Conservation (phyloP, 2,888 invertebrate species). For the Homarus gammarus region DNA sequence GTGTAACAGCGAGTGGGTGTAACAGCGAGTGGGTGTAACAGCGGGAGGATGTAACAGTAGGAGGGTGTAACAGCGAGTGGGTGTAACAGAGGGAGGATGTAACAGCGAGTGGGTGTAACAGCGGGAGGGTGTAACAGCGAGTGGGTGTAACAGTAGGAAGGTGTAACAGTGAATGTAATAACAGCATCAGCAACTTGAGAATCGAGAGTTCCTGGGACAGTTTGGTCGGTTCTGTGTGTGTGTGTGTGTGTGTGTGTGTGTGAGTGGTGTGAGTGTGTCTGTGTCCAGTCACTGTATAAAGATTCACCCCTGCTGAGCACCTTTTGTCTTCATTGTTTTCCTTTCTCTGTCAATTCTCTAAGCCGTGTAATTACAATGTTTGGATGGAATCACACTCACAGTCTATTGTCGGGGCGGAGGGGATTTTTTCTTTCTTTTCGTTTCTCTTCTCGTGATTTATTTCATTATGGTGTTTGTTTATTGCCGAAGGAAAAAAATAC, state of each 20-base stretch:
- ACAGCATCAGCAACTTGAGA: too few species aligned
- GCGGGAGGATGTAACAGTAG: background rate
- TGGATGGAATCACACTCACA: constrained; percentile 25
- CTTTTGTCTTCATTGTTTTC: constrained; percentile 42
- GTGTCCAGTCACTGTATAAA: constrained; percentile 36
- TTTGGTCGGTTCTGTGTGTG: constrained; percentile 10
- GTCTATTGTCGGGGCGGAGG: constrained; percentile 40
- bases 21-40: background rate
- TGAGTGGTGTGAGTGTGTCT: constrained; percentile 25
- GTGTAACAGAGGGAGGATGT: background rate
- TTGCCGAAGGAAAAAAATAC: too few species aligned
- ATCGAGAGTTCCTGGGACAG: background rate
- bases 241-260: constrained; percentile 37
- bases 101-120: background rate
- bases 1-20: too few species aligned
- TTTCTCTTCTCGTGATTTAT: background rate
- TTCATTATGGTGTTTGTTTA: too few species aligned
- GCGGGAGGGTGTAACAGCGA: background rate
- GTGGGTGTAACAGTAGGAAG: constrained; percentile 1
- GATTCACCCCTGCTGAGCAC: constrained; percentile 32
- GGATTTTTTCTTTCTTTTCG: background rate
- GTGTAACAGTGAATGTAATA: too few species aligned
- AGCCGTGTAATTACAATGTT: constrained; percentile 49
- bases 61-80: background rate
- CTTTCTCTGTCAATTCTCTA: constrained; percentile 48